Evolutionary conservation across 2,888 invertebrate species (phyloP), one percentile per base, ranked within the genome.

Genomic region (Eilema caniola): DNA sequence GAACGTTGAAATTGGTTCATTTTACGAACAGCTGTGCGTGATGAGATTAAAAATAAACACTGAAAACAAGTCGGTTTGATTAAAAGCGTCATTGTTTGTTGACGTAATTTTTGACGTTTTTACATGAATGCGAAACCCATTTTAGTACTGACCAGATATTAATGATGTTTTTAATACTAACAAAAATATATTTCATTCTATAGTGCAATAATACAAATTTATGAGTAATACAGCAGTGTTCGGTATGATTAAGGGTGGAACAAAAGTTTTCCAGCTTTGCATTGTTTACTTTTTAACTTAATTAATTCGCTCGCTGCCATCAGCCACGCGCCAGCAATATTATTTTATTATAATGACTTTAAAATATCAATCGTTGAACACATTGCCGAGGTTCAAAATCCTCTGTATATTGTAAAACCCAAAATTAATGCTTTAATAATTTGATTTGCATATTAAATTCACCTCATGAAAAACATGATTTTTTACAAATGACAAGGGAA

Each of bases 241-340:
- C 80, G 71, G 74, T 73, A 80, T 85, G 83, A 84, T 84, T 82
- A 80, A 75, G 68, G 69, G 72, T 64, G 71, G 73, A 73, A 77
- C 85, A 84, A 85, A 89, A 90, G 85, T 86, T 86, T 71, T 74
- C 57, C 74, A 66, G 74, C 77, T 76, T 82, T 81, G 80, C 83
- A 88, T 85, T 88, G 88, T 89, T 91, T 89, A 85, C 81, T 85
- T 88, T 88, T 86, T 83, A 86, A 88, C 85, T 88, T 89, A 88
- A 90, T 90, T 89, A 89, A 88, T 89, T 88, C 85, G 83, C 84
- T 83, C 84, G 85, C 84, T 84, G 81, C 78, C 78, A 78, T 78
- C 83, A 84, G 79, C 80, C 78, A 77, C 73, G 75, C 71, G 74
- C 75, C 78, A 72, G 82, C 83, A 86, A 86, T 86, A 85, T 85